Evolutionary conservation across 2,113 vertebrate species (phyloP).

Genomic region (Scophthalmus maximus): DNA sequence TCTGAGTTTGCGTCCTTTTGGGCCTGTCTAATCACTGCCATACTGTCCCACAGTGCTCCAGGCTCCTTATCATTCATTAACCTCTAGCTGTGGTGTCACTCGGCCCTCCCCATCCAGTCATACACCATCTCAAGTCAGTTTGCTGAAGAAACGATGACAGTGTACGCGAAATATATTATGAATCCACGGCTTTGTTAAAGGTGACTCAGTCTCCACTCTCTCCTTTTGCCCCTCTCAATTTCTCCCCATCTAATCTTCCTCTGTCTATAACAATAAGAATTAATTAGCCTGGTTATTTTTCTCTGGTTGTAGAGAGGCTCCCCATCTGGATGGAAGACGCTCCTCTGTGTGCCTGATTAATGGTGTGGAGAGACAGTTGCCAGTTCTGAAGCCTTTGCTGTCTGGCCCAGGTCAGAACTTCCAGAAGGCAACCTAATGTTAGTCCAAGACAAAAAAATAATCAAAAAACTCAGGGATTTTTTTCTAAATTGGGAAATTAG

Average conservation of each 20-base stretch:
- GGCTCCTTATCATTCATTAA: conserved; percentile 91
- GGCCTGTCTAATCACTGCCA: conserved; percentile 69
- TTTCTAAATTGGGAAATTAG: neutral
- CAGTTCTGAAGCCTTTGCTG: conserved; percentile 81
- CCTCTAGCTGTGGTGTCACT: conserved; percentile 77
- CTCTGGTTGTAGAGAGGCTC: conserved; percentile 92
- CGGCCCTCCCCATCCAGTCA: conserved; percentile 71
- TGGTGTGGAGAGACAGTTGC: conserved; percentile 91
- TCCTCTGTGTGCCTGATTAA: conserved; percentile 97
- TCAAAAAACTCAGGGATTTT: conserved; percentile 23
- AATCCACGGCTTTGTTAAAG: conserved; percentile 89
- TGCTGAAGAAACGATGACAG: conserved; percentile 81
- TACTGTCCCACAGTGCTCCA: conserved; percentile 72
- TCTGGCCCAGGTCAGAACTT: conserved; percentile 81
- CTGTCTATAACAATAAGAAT: conserved; percentile 99
- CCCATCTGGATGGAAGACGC: conserved; percentile 97
- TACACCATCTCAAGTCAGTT: conserved; percentile 67
- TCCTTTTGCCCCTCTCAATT: conserved; percentile 67
- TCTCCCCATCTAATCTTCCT: conserved; percentile 94
- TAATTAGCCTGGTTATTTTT: conserved; percentile 99
- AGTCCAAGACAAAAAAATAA: conserved; percentile 26
- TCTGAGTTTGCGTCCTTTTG: conserved; percentile 64
- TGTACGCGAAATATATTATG: conserved; percentile 85
- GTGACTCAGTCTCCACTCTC: conserved; percentile 89
- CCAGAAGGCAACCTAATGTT: conserved; percentile 77